These are phyloP conservation scores for Enteromius paludinosus DNA, from an alignment of 2,797 vertebrate species.

Conservation along the genomic window DNA sequence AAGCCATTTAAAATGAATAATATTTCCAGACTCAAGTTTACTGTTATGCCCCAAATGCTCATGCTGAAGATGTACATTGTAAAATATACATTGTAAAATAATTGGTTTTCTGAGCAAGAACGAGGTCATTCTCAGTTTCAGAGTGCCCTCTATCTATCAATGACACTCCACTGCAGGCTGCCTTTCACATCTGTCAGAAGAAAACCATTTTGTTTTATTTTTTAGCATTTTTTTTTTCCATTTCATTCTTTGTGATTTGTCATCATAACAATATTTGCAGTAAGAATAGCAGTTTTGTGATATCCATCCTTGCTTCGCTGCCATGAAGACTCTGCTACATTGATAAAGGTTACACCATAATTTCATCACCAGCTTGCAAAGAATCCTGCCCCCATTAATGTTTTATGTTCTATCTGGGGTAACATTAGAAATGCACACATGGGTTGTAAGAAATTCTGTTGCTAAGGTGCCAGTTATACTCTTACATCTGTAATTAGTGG, in stretches of 20 bases:
- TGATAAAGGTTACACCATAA: slow-evolving; percentile 86
- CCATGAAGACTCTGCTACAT: slow-evolving; percentile 72
- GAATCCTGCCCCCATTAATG: slow-evolving; percentile 85
- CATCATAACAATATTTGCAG: slow-evolving; percentile 48
- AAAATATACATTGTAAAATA: slow-evolving; percentile 24
- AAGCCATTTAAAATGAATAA: not conserved
- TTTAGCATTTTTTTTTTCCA: slow-evolving; percentile 19
- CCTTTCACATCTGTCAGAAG: slow-evolving; percentile 17
- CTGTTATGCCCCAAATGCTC: not conserved
- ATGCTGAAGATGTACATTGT: not conserved
- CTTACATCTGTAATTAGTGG: slow-evolving; percentile 51
- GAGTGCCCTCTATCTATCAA: slow-evolving; percentile 10
- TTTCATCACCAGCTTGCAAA: slow-evolving; percentile 85
- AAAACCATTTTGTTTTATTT: slow-evolving; percentile 33
- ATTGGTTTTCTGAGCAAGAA: not conserved
- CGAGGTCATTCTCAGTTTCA: slow-evolving; percentile 6
- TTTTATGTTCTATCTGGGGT: slow-evolving; percentile 81
- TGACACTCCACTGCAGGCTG: slow-evolving; percentile 5
- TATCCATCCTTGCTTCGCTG: slow-evolving; percentile 67
- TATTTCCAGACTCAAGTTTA: not conserved
- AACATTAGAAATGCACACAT: slow-evolving; percentile 68
- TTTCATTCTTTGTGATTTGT: slow-evolving; percentile 46
- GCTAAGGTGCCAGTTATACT: slow-evolving; percentile 57
- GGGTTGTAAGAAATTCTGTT: slow-evolving; percentile 57
- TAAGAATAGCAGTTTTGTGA: slow-evolving; percentile 56